Percentiles rank a stretch among this genome's conserved stretches.
These are phyloP conservation scores for Lymantria monacha DNA, from an alignment of 2,888 invertebrate species.

Conservation along the genomic window DNA sequence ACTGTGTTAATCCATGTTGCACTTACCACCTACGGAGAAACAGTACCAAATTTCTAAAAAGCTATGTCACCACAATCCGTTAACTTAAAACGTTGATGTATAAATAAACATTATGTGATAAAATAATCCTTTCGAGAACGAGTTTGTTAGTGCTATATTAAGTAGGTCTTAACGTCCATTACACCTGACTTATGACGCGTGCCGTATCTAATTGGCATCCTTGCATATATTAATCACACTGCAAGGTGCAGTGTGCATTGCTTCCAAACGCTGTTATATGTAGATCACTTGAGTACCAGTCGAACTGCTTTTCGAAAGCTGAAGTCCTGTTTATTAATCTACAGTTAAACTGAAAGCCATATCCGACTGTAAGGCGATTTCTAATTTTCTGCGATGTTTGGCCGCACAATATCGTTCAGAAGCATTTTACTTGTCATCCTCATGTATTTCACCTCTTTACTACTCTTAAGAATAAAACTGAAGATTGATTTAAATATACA, in stretches of 20 bases:
- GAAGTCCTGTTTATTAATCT: constrained; percentile 61
- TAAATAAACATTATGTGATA: constrained; percentile 36
- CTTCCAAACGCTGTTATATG: constrained; percentile 32
- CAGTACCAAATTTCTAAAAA: constrained; percentile 53
- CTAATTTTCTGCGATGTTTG: constrained; percentile 53
- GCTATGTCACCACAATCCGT: constrained; percentile 62
- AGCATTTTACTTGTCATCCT: constrained; percentile 45
- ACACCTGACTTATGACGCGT: constrained; percentile 45
- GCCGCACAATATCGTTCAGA: constrained; percentile 24
- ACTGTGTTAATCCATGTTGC: no score
- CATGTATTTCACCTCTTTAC: constrained; percentile 7
- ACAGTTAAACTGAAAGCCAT: constrained; percentile 59
- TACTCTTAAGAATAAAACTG: not conserved
- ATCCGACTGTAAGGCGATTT: constrained; percentile 54
- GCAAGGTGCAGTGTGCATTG: constrained; percentile 43
- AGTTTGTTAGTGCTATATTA: constrained; percentile 46
- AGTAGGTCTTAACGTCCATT: constrained; percentile 42
- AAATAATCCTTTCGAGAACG: constrained; percentile 55
- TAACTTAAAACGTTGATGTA: constrained; percentile 41
- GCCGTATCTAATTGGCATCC: constrained; percentile 71
- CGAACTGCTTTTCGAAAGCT: constrained; percentile 59
- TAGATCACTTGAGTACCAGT: constrained; percentile 46
- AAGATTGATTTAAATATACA: no score
- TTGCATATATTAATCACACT: constrained; percentile 63
- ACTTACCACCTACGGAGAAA: constrained; percentile 52